phyloP scores from a whole-genome alignment of 1,140 invertebrate species.

The Caenorhabditis remanei region DNA sequence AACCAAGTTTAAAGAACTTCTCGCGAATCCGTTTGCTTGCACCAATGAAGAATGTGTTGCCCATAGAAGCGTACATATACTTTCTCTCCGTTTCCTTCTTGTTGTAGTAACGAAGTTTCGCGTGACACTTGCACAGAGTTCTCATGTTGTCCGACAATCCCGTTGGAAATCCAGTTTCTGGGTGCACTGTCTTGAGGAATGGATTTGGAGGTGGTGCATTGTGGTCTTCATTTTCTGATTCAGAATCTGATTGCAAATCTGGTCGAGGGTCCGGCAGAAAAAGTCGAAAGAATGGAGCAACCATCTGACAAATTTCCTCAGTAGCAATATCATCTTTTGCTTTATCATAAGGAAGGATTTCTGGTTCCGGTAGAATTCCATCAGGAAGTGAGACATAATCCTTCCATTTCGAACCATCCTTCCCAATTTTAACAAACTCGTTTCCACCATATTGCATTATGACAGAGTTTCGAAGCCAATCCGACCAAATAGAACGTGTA shows the following conservation, averaged over 20 bases:
- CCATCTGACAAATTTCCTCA: conserved; percentile 27
- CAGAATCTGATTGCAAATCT: not conserved
- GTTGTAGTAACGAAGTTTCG: conserved; percentile 17
- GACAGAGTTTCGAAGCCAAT: not conserved
- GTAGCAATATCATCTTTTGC: not conserved
- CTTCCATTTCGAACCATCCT: not conserved
- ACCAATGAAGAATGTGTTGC: not conserved
- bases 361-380: not conserved
- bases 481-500: not conserved
- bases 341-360: not conserved
- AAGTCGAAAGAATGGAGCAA: not conserved
- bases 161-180: not conserved
- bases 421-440: not conserved
- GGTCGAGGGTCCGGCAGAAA: conserved; percentile 25
- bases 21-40: conserved; percentile 27
- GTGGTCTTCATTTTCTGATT: not conserved
- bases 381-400: not conserved
- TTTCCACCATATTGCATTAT: conserved; percentile 29
- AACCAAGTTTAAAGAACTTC: not conserved
- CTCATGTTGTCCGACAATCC: not conserved
- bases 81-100: not conserved
- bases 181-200: not conserved
- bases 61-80: conserved; percentile 22
- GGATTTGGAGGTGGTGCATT: not conserved
- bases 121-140: conserved; percentile 38